phyloP scores from a whole-genome alignment of 2,888 invertebrate species.

The Lacanobia oleracea region DNA sequence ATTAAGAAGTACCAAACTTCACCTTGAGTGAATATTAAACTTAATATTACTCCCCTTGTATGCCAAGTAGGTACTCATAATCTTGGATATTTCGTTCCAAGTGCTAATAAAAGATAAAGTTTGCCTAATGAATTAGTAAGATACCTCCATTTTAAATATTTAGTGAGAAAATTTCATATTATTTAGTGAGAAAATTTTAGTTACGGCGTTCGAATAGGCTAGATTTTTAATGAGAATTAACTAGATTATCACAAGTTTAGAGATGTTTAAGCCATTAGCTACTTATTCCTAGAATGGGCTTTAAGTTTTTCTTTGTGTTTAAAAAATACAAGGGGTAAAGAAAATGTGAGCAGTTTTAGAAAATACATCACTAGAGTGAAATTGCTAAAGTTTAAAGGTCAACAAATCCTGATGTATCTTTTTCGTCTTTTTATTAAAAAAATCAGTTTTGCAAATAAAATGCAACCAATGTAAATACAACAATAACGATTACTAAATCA shows the following conservation, averaged over 20 bases:
- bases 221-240: slow-evolving; percentile 14
- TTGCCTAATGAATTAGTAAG: slow-evolving; percentile 26
- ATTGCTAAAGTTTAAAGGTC: background rate
- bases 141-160: slow-evolving; percentile 6
- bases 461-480: no score
- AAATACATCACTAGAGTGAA: background rate
- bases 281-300: background rate
- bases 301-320: slow-evolving; percentile 1
- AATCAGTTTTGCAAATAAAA: no score
- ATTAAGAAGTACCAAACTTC: slow-evolving; percentile 24
- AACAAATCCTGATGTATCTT: no score
- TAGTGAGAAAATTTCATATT: no score
- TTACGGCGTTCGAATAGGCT: background rate
- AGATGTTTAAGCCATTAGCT: slow-evolving; percentile 8
- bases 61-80: slow-evolving; percentile 27
- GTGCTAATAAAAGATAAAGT: slow-evolving; percentile 34
- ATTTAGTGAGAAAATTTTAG: slow-evolving; percentile 6
- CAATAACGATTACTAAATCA: no score
- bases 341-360: slow-evolving; percentile 8
- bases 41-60: slow-evolving; percentile 19
- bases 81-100: slow-evolving; percentile 25
- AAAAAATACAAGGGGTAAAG: background rate
- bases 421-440: no score
- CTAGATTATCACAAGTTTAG: slow-evolving; percentile 20
- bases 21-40: slow-evolving; percentile 26